Base-by-base conservation (phyloP, 2,888 invertebrate species). In the Hemithea aestivaria region DNA sequence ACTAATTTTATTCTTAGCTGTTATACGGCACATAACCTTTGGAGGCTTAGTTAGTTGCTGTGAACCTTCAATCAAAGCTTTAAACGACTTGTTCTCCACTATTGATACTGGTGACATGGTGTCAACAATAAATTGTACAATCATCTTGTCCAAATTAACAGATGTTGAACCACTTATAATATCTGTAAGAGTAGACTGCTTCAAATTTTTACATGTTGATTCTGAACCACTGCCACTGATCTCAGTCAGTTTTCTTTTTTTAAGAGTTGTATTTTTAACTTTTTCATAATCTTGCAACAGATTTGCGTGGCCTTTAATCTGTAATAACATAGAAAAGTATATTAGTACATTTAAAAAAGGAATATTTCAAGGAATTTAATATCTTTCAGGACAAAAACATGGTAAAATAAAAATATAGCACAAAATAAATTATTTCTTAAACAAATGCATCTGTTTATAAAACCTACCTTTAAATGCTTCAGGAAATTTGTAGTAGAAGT, bases 51-150 rank as follows among this genome's bases (percentile, higher is more conserved):
- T 11, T 11, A 12, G 7, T 27, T 27, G 27, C 11, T 27, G 27
- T 2, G 27, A 7, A 11, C 27, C 39, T 34, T 25, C 40, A 47
- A 48, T 53, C 20, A 50, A 37, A 45, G 47, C 49, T 33, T 23
- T 52, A 43, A 52, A 49, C 25, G 45, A 40, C 25, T 47, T 27
- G 24, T 40, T 20, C 21, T 49, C 49, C 28, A 45, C 49, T 33
- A 47, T 52, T 27, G 49, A 47, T 36, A 52, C 21, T 28, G 50
- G 50, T 47, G 47, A 47, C 45, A 47, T 47, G 28, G 46, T 50
- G 5, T 47, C 39, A 27, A 50, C 47, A 31, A 50, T 21, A 47
- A 45, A 47, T 21, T 45, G 7, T 40, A 48, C 39, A 35, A 41
- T 35, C 22, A 45, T 33, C 25, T 41, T 41, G 29, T 48, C 44